These are phyloP conservation scores for Prunella himalayana DNA, from an alignment of 2,113 vertebrate genomes.

Conservation along the genomic window DNA sequence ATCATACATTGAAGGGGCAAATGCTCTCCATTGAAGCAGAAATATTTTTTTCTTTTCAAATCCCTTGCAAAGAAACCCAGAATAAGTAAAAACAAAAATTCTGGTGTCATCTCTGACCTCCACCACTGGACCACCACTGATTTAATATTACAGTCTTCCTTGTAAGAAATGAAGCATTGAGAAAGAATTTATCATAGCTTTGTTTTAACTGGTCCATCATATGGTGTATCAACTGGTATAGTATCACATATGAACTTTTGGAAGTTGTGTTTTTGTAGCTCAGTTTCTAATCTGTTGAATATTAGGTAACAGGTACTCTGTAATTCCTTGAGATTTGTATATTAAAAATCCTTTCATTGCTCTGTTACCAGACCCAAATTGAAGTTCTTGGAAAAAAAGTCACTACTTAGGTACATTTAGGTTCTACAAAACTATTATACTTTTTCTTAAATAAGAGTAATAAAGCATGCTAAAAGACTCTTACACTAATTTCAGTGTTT, in stretches of 20 bases:
- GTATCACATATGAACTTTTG: not conserved
- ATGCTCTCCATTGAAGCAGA: not conserved
- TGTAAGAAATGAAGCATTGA: not conserved
- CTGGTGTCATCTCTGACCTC: not conserved
- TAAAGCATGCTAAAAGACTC: slow-evolving; percentile 35
- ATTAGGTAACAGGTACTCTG: slow-evolving; percentile 35
- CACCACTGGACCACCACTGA: not conserved
- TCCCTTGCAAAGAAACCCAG: not conserved
- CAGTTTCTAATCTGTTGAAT: not conserved
- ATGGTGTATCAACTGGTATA: not conserved
- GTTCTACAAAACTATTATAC: slow-evolving; percentile 39
- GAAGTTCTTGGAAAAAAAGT: slow-evolving; percentile 8
- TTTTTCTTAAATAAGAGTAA: slow-evolving; percentile 51
- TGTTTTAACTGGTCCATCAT: not conserved
- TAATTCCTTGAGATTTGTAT: slow-evolving; percentile 10
- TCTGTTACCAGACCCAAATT: slow-evolving; percentile 15
- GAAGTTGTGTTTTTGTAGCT: not conserved
- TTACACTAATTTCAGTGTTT: slow-evolving; percentile 61
- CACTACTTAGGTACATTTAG: slow-evolving; percentile 16
- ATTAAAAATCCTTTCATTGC: slow-evolving; percentile 28
- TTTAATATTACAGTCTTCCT: not conserved
- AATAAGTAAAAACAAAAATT: not conserved
- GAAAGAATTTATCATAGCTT: not conserved
- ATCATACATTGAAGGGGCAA: not conserved
- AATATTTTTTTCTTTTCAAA: not conserved